Evolutionary conservation across 2,113 vertebrate species (phyloP).

Genomic region (Emydocephalus ijimae): DNA sequence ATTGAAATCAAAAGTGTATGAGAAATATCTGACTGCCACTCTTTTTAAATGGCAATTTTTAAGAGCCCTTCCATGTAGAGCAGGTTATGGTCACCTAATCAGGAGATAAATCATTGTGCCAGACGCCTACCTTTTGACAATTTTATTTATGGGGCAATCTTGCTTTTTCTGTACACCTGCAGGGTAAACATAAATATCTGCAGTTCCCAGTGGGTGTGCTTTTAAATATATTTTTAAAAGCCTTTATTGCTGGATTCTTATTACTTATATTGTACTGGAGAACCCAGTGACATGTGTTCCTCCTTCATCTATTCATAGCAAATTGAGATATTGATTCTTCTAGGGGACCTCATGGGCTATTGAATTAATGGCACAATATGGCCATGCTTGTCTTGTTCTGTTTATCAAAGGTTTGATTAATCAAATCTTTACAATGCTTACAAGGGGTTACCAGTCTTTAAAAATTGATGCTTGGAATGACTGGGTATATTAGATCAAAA

Average conservation of each 20-base stretch:
- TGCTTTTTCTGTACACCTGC: background rate
- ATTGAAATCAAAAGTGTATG: background rate
- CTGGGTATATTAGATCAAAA: constrained; percentile 41
- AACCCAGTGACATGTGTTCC: constrained; percentile 27
- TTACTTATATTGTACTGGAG: constrained; percentile 28
- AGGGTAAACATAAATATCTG: background rate
- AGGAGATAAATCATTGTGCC: background rate
- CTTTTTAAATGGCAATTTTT: background rate
- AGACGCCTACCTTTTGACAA: background rate
- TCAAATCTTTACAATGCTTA: constrained; percentile 45
- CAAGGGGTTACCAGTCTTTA: constrained; percentile 39
- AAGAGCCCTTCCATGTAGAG: background rate
- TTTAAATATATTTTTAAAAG: background rate
- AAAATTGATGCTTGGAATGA: constrained; percentile 33
- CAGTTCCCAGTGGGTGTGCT: background rate
- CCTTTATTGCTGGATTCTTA: constrained; percentile 33
- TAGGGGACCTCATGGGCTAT: constrained; percentile 42
- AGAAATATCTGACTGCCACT: background rate
- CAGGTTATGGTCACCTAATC: background rate
- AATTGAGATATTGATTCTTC: constrained; percentile 57
- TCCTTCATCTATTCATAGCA: constrained; percentile 15
- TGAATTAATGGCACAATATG: constrained; percentile 55
- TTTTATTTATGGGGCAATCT: background rate
- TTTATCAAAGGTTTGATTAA: constrained; percentile 53
- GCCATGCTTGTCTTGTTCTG: constrained; percentile 51